Percentiles rank a stretch among this genome's conserved stretches.
Evolutionary conservation across 2,113 vertebrate species (phyloP).

Genomic region (Eudyptes chrysolophus): DNA sequence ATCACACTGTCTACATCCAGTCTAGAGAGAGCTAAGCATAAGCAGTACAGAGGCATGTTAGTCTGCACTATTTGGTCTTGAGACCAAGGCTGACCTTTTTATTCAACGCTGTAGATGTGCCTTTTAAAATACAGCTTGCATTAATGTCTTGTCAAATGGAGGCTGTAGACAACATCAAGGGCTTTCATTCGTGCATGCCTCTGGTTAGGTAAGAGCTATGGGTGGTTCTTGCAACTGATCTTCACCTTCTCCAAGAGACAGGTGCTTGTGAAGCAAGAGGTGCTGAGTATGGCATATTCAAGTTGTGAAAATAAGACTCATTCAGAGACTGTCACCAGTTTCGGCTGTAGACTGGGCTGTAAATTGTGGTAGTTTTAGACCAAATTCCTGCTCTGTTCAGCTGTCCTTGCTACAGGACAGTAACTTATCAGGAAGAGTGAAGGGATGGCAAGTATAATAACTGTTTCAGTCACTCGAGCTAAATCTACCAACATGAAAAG

Average conservation of each 20-base stretch:
- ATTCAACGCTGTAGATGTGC: background rate
- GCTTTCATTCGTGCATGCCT: accelerated
- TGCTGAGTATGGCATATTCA: background rate
- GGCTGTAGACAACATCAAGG: background rate
- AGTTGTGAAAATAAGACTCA: background rate
- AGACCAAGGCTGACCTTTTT: background rate
- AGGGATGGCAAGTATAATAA: background rate
- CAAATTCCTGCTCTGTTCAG: background rate
- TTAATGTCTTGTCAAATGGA: background rate
- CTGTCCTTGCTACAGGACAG: background rate
- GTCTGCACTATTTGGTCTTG: background rate
- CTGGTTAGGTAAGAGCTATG: background rate
- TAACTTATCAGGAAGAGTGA: background rate
- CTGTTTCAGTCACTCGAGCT: background rate
- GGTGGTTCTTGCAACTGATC: background rate
- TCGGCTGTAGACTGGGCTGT: background rate
- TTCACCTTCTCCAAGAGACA: background rate
- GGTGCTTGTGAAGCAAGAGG: background rate
- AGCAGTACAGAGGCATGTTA: background rate
- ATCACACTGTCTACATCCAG: background rate
- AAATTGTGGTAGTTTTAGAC: background rate
- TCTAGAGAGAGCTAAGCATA: background rate
- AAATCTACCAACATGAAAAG: background rate
- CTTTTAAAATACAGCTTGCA: background rate
- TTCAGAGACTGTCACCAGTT: background rate